Conservation (phyloP, 1,140 invertebrate genomes). For the Whitmania pigra region DNA sequence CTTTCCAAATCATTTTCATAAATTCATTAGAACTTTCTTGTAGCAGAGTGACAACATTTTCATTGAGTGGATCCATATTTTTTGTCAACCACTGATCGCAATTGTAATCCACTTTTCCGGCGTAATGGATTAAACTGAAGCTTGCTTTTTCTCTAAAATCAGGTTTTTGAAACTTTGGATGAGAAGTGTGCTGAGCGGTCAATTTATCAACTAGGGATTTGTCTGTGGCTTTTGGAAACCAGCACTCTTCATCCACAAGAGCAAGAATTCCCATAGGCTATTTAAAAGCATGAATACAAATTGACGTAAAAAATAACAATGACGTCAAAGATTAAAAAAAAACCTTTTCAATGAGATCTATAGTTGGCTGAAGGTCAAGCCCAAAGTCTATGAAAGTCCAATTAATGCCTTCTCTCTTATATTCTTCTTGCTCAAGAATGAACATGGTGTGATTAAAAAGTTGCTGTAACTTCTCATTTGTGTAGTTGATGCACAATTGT, state of each 20-base stretch:
- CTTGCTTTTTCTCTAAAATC: conserved; percentile 91
- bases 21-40: conserved; percentile 91
- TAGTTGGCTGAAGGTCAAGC: conserved; percentile 94
- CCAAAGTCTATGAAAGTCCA: conserved; percentile 99
- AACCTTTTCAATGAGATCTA: conserved; percentile 94
- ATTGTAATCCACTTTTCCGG: conserved; percentile 93
- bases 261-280: conserved; percentile 96
- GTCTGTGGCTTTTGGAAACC: conserved; percentile 98
- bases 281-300: conserved; percentile 26
- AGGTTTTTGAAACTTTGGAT: conserved; percentile 95
- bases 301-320: background rate
- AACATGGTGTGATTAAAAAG: conserved; percentile 99
- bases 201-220: conserved; percentile 97
- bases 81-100: conserved; percentile 96
- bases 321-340: background rate
- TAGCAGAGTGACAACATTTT: conserved; percentile 94
- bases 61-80: conserved; percentile 99
- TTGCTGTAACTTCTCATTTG: conserved; percentile 98
- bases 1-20: conserved; percentile 82
- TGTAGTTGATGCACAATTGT: conserved; percentile 98
- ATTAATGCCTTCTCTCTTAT: conserved; percentile 95
- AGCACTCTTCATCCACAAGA: conserved; percentile 91
- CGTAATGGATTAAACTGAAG: conserved; percentile 95
- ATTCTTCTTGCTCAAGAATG: conserved; percentile 97
- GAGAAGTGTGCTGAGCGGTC: conserved; percentile 75